Base-by-base conservation (phyloP, 2,797 vertebrate genomes). In the Gallinago stenura region DNA sequence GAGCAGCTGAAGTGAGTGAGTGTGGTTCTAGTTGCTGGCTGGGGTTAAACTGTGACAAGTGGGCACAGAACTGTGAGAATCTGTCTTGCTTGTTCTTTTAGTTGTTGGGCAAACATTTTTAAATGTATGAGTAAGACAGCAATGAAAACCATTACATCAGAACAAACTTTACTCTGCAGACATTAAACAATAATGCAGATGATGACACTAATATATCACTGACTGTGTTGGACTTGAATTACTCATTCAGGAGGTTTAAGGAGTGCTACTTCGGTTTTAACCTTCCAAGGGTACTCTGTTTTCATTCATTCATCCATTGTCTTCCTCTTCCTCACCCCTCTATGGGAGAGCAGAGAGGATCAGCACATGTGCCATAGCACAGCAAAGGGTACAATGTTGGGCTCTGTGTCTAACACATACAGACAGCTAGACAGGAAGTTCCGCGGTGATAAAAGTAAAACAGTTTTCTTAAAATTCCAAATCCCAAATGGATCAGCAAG, bases 351-450 rank as follows among this genome's bases (percentile, higher is more conserved):
- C 26, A 50, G 62, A 58, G 14, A 62, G 24, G 6, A 51, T 7
- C 6, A n/a, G 50, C 9, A 30, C 1, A 1, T 15, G 9, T 50
- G 6, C 12, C 37, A 12, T 22, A 41, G 7, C 12, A 21, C 1
- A 2, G 22, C 15, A 57, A 58, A 68, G 4, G 3, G 16, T 25
- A 9, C 6, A 43, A 26, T 2, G 15, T 35, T 39, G 68, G 3
- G 13, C 19, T 62, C 14, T 20, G 16, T 33, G 8, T 53, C 12
- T 88, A 48, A 69, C 11, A 17, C 5, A 6, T 1, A 26, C 0
- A 0, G 19, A 43, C 0, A 0, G 7, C 30, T 73, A 72, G 33
- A 58, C 21, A 68, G 64, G 35, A 85, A 83, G 19, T 45, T 45
- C 65, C 48, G 26, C 2, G 25, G 6, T n/a, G 18, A 54, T 28